Conservation (phyloP, 2,888 invertebrate genomes). For the Anoplius nigerrimus region DNA sequence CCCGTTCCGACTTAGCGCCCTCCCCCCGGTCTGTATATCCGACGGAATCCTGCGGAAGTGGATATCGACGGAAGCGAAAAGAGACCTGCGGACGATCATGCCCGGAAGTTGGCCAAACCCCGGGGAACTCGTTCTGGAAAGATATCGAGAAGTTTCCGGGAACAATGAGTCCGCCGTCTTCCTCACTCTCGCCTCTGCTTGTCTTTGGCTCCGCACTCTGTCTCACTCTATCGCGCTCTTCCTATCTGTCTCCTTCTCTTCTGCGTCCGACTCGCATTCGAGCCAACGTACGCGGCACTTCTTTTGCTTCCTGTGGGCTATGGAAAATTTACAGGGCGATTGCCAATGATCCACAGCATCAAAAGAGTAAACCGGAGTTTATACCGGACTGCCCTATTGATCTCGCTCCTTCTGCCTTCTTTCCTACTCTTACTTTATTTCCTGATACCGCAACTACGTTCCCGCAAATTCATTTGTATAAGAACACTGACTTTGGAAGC, state of each 20-base stretch:
- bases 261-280: neutral
- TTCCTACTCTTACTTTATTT: too few species aligned
- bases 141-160: slow-evolving; percentile 30
- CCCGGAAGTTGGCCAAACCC: slow-evolving; percentile 29
- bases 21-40: slow-evolving; percentile 21
- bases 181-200: too few species aligned
- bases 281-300: slow-evolving; percentile 6
- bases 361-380: neutral
- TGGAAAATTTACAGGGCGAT: slow-evolving; percentile 15
- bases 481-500: too few species aligned
- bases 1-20: slow-evolving; percentile 22
- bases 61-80: slow-evolving; percentile 24
- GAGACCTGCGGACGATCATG: slow-evolving; percentile 17
- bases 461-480: too few species aligned
- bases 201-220: neutral
- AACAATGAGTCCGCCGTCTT: slow-evolving; percentile 19
- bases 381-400: too few species aligned
- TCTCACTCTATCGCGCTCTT: neutral
- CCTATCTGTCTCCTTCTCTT: neutral
- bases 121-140: slow-evolving; percentile 15
- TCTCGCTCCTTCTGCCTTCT: too few species aligned
- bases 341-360: neutral
- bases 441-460: too few species aligned
- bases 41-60: slow-evolving; percentile 22
- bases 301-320: neutral